These are phyloP conservation scores for Brachionus manjavacas DNA, from an alignment of 1,140 invertebrate species.

Conservation along the genomic window DNA sequence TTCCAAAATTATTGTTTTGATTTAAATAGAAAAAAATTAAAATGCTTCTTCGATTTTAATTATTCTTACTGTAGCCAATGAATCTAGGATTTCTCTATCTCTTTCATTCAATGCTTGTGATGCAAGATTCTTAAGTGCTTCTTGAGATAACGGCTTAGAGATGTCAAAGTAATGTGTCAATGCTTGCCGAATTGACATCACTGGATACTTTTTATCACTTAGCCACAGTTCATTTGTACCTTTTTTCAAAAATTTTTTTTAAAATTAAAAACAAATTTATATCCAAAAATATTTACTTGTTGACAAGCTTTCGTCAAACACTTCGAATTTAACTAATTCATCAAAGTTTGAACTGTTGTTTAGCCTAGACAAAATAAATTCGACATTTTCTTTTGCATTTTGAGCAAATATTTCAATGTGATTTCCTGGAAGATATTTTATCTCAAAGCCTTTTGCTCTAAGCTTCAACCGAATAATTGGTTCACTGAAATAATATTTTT, in stretches of 20 bases:
- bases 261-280: too few relatives aligned
- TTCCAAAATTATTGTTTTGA: too few relatives aligned
- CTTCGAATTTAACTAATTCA: slow-evolving; percentile 71
- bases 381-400: slow-evolving; percentile 73
- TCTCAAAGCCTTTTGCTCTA: slow-evolving; percentile 48
- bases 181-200: slow-evolving; percentile 69
- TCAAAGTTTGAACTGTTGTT: slow-evolving; percentile 67
- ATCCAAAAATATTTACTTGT: background rate
- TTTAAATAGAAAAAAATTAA: too few relatives aligned
- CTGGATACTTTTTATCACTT: slow-evolving; percentile 73
- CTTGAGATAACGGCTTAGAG: slow-evolving; percentile 81
- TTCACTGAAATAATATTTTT: slow-evolving; percentile 51
- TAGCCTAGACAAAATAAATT: slow-evolving; percentile 69
- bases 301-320: slow-evolving; percentile 76
- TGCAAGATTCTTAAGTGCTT: slow-evolving; percentile 74
- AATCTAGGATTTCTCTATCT: slow-evolving; percentile 70
- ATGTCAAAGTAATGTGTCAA: slow-evolving; percentile 82
- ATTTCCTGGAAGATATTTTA: slow-evolving; percentile 77
- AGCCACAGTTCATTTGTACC: slow-evolving; percentile 74
- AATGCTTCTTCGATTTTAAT: too few relatives aligned
- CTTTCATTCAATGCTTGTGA: slow-evolving; percentile 69
- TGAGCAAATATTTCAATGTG: slow-evolving; percentile 83
- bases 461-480: slow-evolving; percentile 66
- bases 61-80: slow-evolving; percentile 55
- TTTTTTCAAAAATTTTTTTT: too few relatives aligned